Percentiles rank a stretch among this genome's conserved stretches.
Conservation (phyloP, 2,113 vertebrate genomes). For the Silurus glanis region DNA sequence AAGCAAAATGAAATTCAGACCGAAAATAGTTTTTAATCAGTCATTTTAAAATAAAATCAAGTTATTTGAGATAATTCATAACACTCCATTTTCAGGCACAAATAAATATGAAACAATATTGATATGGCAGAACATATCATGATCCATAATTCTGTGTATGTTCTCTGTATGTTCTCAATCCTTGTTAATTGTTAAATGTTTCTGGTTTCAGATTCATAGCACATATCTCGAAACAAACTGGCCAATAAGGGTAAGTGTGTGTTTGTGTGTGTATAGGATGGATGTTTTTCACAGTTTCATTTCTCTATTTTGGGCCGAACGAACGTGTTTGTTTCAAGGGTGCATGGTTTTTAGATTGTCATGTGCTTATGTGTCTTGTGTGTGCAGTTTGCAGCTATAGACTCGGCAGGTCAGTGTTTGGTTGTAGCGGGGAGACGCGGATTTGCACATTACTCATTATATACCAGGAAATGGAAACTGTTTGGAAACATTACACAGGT, state of each 20-base stretch:
- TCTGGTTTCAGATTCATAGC: slow-evolving; percentile 84
- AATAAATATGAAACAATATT: neutral
- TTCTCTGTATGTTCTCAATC: neutral
- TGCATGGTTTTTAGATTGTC: neutral
- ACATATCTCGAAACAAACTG: slow-evolving; percentile 98
- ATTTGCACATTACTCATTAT: slow-evolving; percentile 96
- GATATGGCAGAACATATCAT: neutral
- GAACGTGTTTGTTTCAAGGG: neutral
- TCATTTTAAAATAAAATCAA: no score
- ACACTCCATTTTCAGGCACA: neutral
- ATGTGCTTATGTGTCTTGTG: neutral
- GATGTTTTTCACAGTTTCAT: neutral
- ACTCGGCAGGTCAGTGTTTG: slow-evolving; percentile 92
- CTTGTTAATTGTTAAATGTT: neutral
- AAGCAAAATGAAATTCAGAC: no score
- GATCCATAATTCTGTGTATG: neutral
- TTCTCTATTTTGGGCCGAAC: neutral
- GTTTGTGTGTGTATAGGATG: neutral
- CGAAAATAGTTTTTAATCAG: no score
- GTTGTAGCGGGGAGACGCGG: slow-evolving; percentile 93
- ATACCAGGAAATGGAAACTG: slow-evolving; percentile 97
- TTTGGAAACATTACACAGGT: slow-evolving; percentile 99
- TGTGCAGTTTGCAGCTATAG: slow-evolving; percentile 92
- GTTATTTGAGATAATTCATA: neutral
- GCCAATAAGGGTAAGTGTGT: slow-evolving; percentile 89